phyloP scores from a whole-genome alignment of 1,140 invertebrate species.

The Drosophila bocki region DNA sequence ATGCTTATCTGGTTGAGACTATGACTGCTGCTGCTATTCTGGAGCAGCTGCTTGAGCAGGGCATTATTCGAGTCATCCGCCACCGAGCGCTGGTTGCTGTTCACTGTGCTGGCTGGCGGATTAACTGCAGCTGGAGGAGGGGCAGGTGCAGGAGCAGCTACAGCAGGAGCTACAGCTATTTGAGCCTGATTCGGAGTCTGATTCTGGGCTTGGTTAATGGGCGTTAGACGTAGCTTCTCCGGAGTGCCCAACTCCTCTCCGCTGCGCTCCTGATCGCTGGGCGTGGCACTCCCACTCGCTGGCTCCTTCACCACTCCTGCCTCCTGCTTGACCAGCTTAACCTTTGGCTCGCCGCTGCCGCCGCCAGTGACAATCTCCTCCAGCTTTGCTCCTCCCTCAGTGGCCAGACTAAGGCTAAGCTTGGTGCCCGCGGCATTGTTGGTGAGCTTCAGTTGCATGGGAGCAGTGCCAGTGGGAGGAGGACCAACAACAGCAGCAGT shows the following conservation, averaged over 20 bases:
- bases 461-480: not conserved
- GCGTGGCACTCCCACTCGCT: conserved; percentile 17
- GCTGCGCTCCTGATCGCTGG: conserved; percentile 13
- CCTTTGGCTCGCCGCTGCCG: conserved; percentile 36
- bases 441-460: conserved; percentile 5
- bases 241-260: conserved; percentile 10
- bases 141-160: not conserved
- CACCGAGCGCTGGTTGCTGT: conserved; percentile 86
- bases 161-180: not conserved
- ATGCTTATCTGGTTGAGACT: conserved; percentile 83
- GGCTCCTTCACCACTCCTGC: not conserved
- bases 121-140: not conserved
- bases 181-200: not conserved
- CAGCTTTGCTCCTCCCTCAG: conserved; percentile 17
- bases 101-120: not conserved
- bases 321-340: conserved; percentile 42
- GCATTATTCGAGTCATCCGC: conserved; percentile 95
- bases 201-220: conserved; percentile 12
- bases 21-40: conserved; percentile 91
- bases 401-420: conserved; percentile 28
- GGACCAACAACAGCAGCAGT: not conserved
- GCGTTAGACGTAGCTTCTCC: conserved; percentile 30
- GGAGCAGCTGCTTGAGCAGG: conserved; percentile 94
- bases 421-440: conserved; percentile 27
- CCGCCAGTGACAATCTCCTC: conserved; percentile 23